These are phyloP conservation scores for Perodicticus potto DNA, from an alignment of 2,797 vertebrate species.

Conservation along the genomic window DNA sequence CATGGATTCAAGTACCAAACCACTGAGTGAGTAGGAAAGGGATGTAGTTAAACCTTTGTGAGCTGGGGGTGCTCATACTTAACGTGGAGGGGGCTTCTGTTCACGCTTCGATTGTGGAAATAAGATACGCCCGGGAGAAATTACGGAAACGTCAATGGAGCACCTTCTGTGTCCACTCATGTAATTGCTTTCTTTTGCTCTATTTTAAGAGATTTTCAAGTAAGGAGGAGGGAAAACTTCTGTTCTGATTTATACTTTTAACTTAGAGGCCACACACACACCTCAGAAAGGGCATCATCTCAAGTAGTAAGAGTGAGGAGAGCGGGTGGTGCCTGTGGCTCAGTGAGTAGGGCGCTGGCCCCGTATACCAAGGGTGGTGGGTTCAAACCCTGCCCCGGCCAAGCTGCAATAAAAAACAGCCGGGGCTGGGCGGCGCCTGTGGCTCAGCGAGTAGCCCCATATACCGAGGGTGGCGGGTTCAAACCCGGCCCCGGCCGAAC, in stretches of 20 bases:
- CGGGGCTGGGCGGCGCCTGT: no score
- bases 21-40: not conserved
- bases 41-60: no score
- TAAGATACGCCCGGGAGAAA: not conserved
- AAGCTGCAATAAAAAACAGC: no score
- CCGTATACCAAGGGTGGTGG: no score
- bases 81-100: not conserved
- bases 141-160: accelerated
- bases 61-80: accelerated
- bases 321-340: no score
- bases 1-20: not conserved
- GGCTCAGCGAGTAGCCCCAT: no score
- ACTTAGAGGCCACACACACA: not conserved
- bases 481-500: no score
- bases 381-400: no score
- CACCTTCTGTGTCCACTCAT: accelerated
- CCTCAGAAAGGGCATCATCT: not conserved
- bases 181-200: not conserved
- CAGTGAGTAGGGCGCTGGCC: no score
- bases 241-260: not conserved
- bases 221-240: not conserved
- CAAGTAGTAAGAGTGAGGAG: not conserved
- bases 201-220: not conserved
- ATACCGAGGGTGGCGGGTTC: no score
- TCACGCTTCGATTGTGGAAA: accelerated